Evolutionary conservation across 1,140 invertebrate genomes (phyloP).

Genomic region (Goniozus legneri): DNA sequence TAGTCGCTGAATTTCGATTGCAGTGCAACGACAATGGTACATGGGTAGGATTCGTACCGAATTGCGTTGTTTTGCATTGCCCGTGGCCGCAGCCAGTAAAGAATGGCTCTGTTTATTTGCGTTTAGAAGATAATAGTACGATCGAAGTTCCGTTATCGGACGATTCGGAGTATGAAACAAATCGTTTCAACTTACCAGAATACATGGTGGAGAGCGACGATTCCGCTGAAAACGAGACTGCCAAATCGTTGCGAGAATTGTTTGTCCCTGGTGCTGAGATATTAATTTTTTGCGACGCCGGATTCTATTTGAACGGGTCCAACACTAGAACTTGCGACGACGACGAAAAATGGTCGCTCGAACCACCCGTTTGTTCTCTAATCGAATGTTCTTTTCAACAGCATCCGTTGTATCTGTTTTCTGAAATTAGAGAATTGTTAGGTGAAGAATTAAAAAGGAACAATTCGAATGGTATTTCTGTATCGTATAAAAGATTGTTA

Average conservation of each 20-base stretch:
- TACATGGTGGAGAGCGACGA: background rate
- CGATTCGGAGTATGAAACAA: too few species aligned
- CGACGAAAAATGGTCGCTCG: slow-evolving; percentile 27
- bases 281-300: slow-evolving; percentile 22
- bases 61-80: slow-evolving; percentile 29
- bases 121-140: slow-evolving; percentile 1
- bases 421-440: too few species aligned
- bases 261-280: slow-evolving; percentile 23
- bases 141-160: slow-evolving; percentile 4
- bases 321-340: slow-evolving; percentile 20
- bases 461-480: too few species aligned
- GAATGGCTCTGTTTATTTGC: slow-evolving; percentile 24
- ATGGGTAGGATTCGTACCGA: slow-evolving; percentile 36
- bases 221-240: background rate
- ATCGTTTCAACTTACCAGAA: too few species aligned
- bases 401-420: too few species aligned
- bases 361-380: slow-evolving; percentile 15
- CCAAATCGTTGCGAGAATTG: background rate
- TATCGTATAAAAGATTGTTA: too few species aligned
- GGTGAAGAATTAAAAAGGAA: too few species aligned
- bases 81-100: slow-evolving; percentile 15
- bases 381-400: slow-evolving; percentile 20
- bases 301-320: slow-evolving; percentile 19
- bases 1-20: slow-evolving; percentile 26
- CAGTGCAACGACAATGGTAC: slow-evolving; percentile 42